A percentile compares a stretch with the other conserved stretches of the same genome.
phyloP scores from a whole-genome alignment of 1,140 invertebrate genomes.

The Drosophila nannoptera region DNA sequence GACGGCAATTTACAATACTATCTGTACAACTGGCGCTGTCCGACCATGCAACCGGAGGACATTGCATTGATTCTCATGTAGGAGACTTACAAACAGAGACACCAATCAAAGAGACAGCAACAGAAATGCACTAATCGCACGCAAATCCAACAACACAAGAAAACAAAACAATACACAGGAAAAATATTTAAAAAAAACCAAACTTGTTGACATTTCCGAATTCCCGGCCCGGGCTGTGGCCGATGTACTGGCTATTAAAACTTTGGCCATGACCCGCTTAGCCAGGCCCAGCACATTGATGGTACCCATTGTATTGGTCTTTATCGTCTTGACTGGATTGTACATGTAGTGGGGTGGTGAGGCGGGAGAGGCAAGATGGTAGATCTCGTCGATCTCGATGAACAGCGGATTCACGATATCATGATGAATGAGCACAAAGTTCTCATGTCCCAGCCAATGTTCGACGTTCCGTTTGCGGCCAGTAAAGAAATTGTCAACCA shows the following conservation, averaged over 20 bases:
- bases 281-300: constrained; percentile 99
- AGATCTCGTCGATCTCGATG: constrained; percentile 99
- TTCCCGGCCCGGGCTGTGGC: constrained; percentile 86
- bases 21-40: constrained; percentile 99
- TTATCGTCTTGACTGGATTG: constrained; percentile 99
- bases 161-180: neutral
- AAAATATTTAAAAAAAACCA: neutral
- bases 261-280: constrained; percentile 94
- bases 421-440: constrained; percentile 99
- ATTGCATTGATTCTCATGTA: constrained; percentile 86
- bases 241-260: constrained; percentile 98
- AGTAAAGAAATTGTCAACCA: constrained; percentile 99
- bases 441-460: constrained; percentile 99
- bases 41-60: constrained; percentile 90
- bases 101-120: neutral
- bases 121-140: constrained; percentile 22
- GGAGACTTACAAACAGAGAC: neutral
- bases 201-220: constrained; percentile 15
- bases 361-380: constrained; percentile 98
- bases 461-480: constrained; percentile 98
- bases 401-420: constrained; percentile 99
- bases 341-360: constrained; percentile 99
- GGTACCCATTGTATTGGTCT: constrained; percentile 98
- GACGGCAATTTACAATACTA: constrained; percentile 99
- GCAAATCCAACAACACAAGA: neutral